Percentiles rank a stretch among this genome's conserved stretches.
These are phyloP conservation scores for Falcaria lacertinaria DNA, from an alignment of 2,888 invertebrate genomes.

Conservation along the genomic window DNA sequence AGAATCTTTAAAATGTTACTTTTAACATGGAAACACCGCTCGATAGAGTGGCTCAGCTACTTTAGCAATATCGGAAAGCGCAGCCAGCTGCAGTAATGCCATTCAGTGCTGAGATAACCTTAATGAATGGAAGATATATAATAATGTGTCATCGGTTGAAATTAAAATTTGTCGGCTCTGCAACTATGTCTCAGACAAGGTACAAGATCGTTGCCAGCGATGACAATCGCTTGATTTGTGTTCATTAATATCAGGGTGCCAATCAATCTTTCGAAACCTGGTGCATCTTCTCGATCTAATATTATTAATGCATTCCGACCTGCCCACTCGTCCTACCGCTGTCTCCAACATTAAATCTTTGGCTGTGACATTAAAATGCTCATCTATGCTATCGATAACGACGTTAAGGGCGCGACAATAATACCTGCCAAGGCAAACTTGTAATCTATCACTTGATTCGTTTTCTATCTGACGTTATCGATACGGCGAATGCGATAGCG, in stretches of 20 bases:
- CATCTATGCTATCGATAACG: conserved; percentile 24
- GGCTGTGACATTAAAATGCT: conserved; percentile 29
- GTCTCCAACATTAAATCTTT: conserved; percentile 34
- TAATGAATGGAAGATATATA: too few relatives aligned
- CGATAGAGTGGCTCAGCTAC: too few relatives aligned
- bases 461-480: too few relatives aligned
- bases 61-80: too few relatives aligned
- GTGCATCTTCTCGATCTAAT: conserved; percentile 49
- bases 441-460: not conserved
- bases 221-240: conserved; percentile 50
- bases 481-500: conserved; percentile 11
- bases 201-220: conserved; percentile 42
- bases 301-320: conserved; percentile 46
- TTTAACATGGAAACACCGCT: too few relatives aligned
- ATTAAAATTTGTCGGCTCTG: conserved; percentile 49
- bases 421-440: conserved; percentile 21
- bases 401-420: conserved; percentile 9
- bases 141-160: conserved; percentile 20
- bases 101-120: too few relatives aligned
- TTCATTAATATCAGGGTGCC: conserved; percentile 48
- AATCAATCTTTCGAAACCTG: conserved; percentile 58
- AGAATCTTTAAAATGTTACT: too few relatives aligned
- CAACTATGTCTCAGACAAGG: conserved; percentile 39
- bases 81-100: too few relatives aligned
- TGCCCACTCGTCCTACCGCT: conserved; percentile 30